Conservation (phyloP, 2,113 vertebrate genomes). For the Saimiri boliviensis region DNA sequence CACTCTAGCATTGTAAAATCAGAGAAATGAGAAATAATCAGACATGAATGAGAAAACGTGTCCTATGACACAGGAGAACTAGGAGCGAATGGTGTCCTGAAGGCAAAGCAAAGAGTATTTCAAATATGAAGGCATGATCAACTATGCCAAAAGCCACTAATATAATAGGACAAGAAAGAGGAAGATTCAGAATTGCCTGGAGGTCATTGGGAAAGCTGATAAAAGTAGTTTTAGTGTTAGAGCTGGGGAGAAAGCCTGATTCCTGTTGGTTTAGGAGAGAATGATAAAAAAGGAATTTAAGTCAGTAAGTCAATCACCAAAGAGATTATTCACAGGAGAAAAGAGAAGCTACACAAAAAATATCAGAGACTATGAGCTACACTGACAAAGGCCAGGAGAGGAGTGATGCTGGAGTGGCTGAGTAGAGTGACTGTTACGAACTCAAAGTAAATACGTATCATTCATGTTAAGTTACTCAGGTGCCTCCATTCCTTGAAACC, state of each 20-base stretch:
- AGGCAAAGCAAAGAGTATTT: neutral
- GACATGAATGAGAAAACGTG: neutral
- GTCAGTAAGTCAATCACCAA: neutral
- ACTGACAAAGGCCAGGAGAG: neutral
- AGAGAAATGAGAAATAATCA: neutral
- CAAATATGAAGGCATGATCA: too few relatives aligned
- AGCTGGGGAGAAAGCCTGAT: neutral
- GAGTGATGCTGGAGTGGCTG: neutral
- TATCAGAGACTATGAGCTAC: neutral
- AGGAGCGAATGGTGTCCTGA: neutral
- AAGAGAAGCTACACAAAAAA: neutral
- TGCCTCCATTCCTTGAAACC: neutral
- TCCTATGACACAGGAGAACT: neutral
- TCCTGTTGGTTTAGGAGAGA: neutral
- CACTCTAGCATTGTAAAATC: neutral
- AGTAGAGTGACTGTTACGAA: neutral
- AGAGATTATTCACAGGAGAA: neutral
- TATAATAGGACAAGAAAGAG: neutral
- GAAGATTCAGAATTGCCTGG: neutral
- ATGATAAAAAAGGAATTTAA: neutral
- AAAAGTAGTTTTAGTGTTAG: neutral
- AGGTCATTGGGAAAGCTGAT: neutral
- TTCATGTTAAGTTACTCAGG: neutral
- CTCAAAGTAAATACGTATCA: neutral
- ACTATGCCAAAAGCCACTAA: neutral